Percentiles rank a stretch among this genome's conserved stretches.
These are phyloP conservation scores for Plecturocebus donacophilus DNA, from an alignment of 2,113 vertebrate genomes.

Conservation along the genomic window DNA sequence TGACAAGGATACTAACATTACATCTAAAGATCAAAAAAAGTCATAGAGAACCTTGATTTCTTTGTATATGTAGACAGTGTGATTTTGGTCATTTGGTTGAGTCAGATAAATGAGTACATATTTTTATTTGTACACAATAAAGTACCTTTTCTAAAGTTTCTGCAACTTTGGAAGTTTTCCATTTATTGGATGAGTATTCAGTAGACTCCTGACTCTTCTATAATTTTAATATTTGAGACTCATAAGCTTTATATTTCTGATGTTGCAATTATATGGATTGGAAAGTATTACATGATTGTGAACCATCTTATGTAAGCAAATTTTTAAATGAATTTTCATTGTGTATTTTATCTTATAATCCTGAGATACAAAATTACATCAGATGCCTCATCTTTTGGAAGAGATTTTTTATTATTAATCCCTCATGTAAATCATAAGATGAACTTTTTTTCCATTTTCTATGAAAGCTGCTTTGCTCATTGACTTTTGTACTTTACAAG, in stretches of 20 bases:
- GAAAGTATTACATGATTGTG: slow-evolving; percentile 73
- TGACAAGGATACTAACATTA: neutral
- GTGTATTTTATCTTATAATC: slow-evolving; percentile 81
- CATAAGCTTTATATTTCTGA: slow-evolving; percentile 64
- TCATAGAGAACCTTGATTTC: neutral
- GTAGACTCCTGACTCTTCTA: neutral
- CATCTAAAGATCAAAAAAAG: neutral
- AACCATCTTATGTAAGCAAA: slow-evolving; percentile 80
- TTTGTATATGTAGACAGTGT: neutral
- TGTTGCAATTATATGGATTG: slow-evolving; percentile 62
- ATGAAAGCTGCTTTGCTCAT: slow-evolving; percentile 79
- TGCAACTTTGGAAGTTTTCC: neutral
- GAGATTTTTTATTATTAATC: slow-evolving; percentile 77
- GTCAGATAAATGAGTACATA: neutral
- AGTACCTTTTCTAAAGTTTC: neutral
- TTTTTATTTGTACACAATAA: neutral
- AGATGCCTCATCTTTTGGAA: slow-evolving; percentile 73
- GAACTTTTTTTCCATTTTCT: slow-evolving; percentile 60
- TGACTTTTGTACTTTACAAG: slow-evolving; percentile 70
- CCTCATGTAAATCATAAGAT: slow-evolving; percentile 79
- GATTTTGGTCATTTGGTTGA: neutral
- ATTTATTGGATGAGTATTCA: slow-evolving; percentile 2
- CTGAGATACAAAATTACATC: slow-evolving; percentile 80
- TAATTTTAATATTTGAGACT: slow-evolving; percentile 51
- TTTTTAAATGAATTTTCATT: slow-evolving; percentile 79